A percentile compares a stretch with the other conserved stretches of the same genome.
phyloP scores from a whole-genome alignment of 2,113 vertebrate species.

The Pedetes capensis region DNA sequence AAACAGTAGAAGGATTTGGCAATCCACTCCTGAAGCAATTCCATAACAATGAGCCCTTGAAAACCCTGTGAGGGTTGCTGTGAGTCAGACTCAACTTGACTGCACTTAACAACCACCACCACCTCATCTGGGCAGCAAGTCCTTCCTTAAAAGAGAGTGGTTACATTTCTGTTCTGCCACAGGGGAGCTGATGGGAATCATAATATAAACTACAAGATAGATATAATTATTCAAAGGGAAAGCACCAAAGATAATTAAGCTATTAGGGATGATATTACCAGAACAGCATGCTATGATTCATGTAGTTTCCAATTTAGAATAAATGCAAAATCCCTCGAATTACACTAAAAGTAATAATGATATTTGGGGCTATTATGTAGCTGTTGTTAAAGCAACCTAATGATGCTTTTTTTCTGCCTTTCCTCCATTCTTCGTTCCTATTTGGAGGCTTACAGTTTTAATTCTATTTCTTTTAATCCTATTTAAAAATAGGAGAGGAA shows the following conservation, averaged over 20 bases:
- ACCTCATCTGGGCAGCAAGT: neutral
- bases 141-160: too few species aligned
- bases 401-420: neutral
- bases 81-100: too few species aligned
- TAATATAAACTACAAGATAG: neutral
- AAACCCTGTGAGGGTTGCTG: too few species aligned
- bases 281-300: neutral
- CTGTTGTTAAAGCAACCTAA: neutral
- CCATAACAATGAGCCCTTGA: too few species aligned
- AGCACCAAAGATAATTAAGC: neutral
- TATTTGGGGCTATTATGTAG: neutral
- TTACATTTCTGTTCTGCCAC: neutral
- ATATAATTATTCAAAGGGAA: neutral
- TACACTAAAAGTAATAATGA: neutral
- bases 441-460: conserved; percentile 1
- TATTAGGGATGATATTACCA: neutral
- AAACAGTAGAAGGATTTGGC: too few species aligned
- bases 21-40: too few species aligned
- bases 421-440: neutral
- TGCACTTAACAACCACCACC: too few species aligned
- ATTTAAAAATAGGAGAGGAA: neutral
- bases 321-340: neutral
- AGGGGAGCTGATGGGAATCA: neutral
- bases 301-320: neutral
- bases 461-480: neutral